These are phyloP conservation scores for Sitta carolinensis DNA, from an alignment of 2,797 vertebrate species.

Conservation along the genomic window DNA sequence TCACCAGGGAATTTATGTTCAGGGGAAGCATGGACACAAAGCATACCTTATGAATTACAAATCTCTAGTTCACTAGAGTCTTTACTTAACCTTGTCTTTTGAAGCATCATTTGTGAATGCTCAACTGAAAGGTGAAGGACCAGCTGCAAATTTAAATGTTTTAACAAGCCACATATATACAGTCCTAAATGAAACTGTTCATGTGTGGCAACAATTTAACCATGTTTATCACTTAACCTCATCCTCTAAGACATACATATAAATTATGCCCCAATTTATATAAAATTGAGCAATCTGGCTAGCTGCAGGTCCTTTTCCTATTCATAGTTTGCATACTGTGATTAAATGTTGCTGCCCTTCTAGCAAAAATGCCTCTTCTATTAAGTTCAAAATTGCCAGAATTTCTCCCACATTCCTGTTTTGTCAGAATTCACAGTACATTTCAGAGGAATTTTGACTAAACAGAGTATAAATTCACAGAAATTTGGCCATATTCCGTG, in stretches of 20 bases:
- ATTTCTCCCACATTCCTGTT: neutral
- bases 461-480: neutral
- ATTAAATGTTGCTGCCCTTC: neutral
- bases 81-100: neutral
- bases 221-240: neutral
- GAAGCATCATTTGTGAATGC: neutral
- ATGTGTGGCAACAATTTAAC: neutral
- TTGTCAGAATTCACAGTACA: neutral
- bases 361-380: neutral
- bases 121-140: neutral
- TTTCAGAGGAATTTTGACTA: neutral
- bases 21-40: neutral
- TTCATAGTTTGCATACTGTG: neutral
- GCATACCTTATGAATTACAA: neutral
- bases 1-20: neutral
- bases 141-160: neutral
- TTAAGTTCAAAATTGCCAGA: neutral
- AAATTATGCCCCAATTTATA: neutral
- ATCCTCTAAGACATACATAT: neutral
- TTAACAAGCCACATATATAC: fast-evolving
- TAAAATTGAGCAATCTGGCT: neutral
- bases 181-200: neutral
- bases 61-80: neutral
- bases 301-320: neutral
- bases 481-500: neutral